phyloP scores from a whole-genome alignment of 1,140 invertebrate species.

The Eufriesea mexicana region DNA sequence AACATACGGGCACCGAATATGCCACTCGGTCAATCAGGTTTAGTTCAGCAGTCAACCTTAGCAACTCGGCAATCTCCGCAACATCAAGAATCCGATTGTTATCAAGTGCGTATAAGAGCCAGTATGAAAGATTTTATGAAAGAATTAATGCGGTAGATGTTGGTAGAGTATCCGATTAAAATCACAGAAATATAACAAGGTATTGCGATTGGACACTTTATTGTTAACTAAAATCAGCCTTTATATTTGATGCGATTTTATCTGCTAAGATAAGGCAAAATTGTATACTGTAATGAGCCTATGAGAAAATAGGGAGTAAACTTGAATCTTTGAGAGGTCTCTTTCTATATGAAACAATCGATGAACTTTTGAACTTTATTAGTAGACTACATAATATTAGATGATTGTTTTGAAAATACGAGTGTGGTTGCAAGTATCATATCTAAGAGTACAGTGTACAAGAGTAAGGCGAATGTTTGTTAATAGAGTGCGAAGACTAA shows the following conservation, averaged over 20 bases:
- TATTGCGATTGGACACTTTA: too few relatives aligned
- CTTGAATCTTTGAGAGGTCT: neutral
- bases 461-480: neutral
- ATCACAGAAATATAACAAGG: neutral
- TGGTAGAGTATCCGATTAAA: neutral
- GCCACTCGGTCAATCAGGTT: conserved; percentile 61
- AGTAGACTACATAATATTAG: neutral
- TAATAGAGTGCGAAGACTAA: neutral
- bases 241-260: neutral
- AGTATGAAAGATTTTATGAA: neutral
- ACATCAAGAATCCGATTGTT: conserved; percentile 73
- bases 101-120: conserved; percentile 65
- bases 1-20: conserved; percentile 63
- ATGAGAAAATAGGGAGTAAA: neutral
- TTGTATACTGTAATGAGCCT: neutral
- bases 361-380: too few relatives aligned
- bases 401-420: neutral
- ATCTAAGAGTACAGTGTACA: neutral
- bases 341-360: neutral
- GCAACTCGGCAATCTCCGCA: conserved; percentile 64
- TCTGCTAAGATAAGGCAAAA: neutral
- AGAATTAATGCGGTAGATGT: neutral
- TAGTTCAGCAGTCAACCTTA: conserved; percentile 70
- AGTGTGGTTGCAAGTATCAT: too few relatives aligned
- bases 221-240: neutral